These are phyloP conservation scores for Oreochromis spilurus DNA, from an alignment of 2,113 vertebrate species.

Conservation along the genomic window DNA sequence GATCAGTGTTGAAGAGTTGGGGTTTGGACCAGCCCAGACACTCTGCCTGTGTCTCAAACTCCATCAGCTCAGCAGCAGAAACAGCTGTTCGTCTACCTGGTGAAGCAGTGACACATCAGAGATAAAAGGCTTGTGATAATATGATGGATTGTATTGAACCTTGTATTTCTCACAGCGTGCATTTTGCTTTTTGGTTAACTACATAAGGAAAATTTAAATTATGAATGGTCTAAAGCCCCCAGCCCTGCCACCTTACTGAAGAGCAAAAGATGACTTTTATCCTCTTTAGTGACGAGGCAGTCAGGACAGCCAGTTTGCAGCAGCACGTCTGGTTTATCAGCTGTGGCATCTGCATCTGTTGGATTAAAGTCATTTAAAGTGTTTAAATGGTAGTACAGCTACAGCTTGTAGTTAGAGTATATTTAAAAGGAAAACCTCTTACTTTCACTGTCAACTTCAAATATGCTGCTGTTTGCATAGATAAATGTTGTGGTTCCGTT, in stretches of 20 bases:
- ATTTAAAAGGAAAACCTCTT: neutral
- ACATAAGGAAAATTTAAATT: neutral
- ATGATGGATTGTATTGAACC: neutral
- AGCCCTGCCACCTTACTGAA: neutral
- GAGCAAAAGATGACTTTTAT: neutral
- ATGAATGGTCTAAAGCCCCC: neutral
- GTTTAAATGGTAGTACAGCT: neutral
- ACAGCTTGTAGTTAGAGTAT: neutral
- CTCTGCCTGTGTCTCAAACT: neutral
- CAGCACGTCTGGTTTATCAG: rapidly evolving
- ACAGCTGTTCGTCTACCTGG: neutral
- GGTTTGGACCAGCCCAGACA: neutral
- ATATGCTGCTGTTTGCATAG: neutral
- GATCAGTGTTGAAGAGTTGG: neutral
- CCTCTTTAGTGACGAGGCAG: neutral
- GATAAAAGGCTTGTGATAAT: neutral
- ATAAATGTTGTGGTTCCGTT: rapidly evolving
- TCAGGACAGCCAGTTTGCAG: conserved; percentile 20
- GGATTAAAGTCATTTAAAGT: neutral
- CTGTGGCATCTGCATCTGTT: neutral
- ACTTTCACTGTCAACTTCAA: neutral
- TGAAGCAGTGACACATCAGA: neutral
- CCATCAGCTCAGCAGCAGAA: neutral
- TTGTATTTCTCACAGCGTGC: neutral
- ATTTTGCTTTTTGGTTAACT: neutral